These are phyloP conservation scores for Drosophila recens DNA, from an alignment of 2,888 invertebrate species.

Conservation along the genomic window DNA sequence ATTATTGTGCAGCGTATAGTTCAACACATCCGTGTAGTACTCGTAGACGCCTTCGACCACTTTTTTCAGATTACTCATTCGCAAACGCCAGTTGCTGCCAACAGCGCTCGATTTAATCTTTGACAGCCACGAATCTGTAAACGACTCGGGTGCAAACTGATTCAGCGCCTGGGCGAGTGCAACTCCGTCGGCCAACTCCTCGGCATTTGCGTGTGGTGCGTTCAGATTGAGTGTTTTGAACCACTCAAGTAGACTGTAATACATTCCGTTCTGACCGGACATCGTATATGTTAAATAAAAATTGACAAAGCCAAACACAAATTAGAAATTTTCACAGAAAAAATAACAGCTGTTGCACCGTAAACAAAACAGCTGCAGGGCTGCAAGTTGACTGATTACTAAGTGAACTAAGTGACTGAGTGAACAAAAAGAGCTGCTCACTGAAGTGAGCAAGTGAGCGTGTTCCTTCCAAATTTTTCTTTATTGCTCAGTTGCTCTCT, in stretches of 20 bases:
- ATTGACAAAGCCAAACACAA: conserved; percentile 60
- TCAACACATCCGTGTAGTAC: conserved; percentile 94
- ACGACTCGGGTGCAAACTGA: conserved; percentile 95
- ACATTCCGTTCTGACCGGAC: conserved; percentile 84
- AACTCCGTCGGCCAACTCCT: conserved; percentile 94
- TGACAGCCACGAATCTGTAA: conserved; percentile 91
- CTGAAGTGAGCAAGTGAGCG: no score
- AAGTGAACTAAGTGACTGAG: no score
- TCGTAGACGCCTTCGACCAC: conserved; percentile 91
- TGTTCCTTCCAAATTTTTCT: no score
- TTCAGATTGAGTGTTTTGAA: conserved; percentile 91
- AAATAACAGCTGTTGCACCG: conserved; percentile 69
- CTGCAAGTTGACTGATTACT: conserved; percentile 21
- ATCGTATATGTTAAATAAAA: conserved; percentile 41
- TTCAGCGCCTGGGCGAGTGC: conserved; percentile 93
- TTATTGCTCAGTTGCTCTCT: no score
- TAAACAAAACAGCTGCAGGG: conserved; percentile 69
- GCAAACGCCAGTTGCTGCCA: conserved; percentile 93
- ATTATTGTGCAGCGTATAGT: conserved; percentile 91
- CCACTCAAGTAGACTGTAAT: conserved; percentile 90
- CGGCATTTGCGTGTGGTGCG: conserved; percentile 87
- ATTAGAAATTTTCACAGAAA: conserved; percentile 57
- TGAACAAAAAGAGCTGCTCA: no score
- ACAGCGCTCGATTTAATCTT: conserved; percentile 94
- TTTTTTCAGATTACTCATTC: conserved; percentile 90